Conservation (phyloP, 2,113 vertebrate species). For the Bubo blakistoni region DNA sequence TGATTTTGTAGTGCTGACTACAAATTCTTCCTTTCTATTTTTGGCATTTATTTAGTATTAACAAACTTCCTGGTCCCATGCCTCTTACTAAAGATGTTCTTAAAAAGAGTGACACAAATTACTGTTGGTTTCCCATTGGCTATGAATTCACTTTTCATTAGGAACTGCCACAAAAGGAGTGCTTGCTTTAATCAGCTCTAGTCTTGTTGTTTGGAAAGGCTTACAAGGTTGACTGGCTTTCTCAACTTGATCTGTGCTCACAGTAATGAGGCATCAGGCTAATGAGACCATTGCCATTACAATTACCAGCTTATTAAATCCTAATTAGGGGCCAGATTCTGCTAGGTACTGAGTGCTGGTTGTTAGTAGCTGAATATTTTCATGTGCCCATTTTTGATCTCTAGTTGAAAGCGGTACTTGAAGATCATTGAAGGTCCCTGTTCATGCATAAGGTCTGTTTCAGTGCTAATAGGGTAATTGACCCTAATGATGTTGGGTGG, state of each 20-base stretch:
- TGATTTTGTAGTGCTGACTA: neutral
- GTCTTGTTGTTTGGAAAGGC: neutral
- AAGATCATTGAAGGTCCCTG: neutral
- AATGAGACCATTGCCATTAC: constrained; percentile 50
- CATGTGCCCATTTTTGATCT: neutral
- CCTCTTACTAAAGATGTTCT: neutral
- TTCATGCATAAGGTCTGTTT: neutral
- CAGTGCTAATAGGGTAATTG: constrained; percentile 40
- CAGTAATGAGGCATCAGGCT: constrained; percentile 37
- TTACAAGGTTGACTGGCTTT: constrained; percentile 40
- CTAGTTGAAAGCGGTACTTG: neutral
- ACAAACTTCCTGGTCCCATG: constrained; percentile 48
- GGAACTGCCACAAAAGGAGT: constrained; percentile 1
- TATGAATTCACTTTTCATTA: constrained; percentile 4
- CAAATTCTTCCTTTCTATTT: constrained; percentile 12
- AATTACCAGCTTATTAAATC: constrained; percentile 55
- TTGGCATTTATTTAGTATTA: constrained; percentile 13
- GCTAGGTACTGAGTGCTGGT: neutral
- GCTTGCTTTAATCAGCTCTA: constrained; percentile 20
- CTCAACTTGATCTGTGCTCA: constrained; percentile 39
- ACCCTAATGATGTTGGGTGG: constrained; percentile 35
- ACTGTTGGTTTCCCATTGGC: constrained; percentile 33
- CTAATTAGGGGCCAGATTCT: constrained; percentile 49
- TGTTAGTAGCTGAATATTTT: neutral
- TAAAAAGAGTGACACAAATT: constrained; percentile 45